These are phyloP conservation scores for Elysia chlorotica DNA, from an alignment of 1,140 invertebrate genomes.

Conservation along the genomic window DNA sequence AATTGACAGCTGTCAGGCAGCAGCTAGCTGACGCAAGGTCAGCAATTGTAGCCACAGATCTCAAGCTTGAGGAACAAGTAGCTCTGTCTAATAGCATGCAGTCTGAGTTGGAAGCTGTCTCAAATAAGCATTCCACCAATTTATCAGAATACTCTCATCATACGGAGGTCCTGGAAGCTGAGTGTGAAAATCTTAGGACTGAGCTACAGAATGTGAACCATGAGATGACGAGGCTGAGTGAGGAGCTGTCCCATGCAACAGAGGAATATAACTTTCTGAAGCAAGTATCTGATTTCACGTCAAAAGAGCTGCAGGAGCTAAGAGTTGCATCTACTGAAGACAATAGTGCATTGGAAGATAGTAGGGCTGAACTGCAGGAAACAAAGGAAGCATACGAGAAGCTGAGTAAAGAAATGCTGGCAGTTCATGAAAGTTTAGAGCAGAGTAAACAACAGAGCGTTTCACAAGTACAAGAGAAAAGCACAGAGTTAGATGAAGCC, in stretches of 20 bases:
- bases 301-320: slow-evolving; percentile 20
- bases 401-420: slow-evolving; percentile 1
- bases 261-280: slow-evolving; percentile 7
- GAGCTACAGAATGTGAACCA: slow-evolving; percentile 1
- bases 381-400: neutral
- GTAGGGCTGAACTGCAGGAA: neutral
- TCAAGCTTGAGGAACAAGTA: neutral
- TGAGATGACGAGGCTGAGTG: neutral
- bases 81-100: neutral
- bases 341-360: neutral
- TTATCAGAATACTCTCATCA: neutral
- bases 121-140: neutral
- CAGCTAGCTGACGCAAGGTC: neutral
- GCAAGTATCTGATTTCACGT: neutral
- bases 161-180: neutral
- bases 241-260: neutral
- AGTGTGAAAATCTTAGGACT: neutral
- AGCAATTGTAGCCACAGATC: neutral
- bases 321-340: slow-evolving; percentile 9
- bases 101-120: slow-evolving; percentile 1
- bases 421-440: neutral
- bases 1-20: neutral
- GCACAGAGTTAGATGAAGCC: neutral
- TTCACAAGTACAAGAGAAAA: slow-evolving; percentile 6
- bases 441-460: neutral